These are phyloP conservation scores for Chrosomus eos DNA, from an alignment of 2,797 vertebrate genomes.

Conservation along the genomic window DNA sequence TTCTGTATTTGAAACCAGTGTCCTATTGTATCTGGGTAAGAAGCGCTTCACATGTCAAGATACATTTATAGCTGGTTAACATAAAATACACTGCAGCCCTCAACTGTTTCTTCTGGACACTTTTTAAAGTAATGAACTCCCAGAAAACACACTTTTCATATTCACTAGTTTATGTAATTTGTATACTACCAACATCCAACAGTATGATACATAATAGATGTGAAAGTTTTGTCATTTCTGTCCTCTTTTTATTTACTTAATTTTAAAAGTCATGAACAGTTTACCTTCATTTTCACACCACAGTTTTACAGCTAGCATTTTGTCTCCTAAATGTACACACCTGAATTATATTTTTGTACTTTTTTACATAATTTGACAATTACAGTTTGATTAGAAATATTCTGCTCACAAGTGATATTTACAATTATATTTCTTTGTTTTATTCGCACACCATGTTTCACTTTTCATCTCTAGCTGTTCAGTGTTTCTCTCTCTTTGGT, in stretches of 20 bases:
- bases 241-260: background rate
- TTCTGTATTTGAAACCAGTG: conserved; percentile 1
- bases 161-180: background rate
- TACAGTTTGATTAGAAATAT: background rate
- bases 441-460: background rate
- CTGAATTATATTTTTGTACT: background rate
- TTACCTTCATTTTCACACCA: background rate
- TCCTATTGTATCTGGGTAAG: conserved; percentile 22
- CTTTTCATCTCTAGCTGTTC: background rate
- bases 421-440: background rate
- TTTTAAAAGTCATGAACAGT: background rate
- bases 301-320: background rate
- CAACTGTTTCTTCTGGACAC: background rate
- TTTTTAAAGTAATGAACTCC: background rate
- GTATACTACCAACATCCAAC: no score
- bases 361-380: background rate
- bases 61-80: conserved; percentile 10
- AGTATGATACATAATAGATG: background rate
- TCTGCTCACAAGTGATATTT: background rate
- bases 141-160: background rate
- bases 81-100: background rate
- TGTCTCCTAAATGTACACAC: background rate
- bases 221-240: background rate
- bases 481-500: conserved; percentile 4
- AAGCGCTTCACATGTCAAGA: conserved; percentile 14